These are phyloP conservation scores for Larimichthys crocea DNA, from an alignment of 2,113 vertebrate species.

Conservation along the genomic window DNA sequence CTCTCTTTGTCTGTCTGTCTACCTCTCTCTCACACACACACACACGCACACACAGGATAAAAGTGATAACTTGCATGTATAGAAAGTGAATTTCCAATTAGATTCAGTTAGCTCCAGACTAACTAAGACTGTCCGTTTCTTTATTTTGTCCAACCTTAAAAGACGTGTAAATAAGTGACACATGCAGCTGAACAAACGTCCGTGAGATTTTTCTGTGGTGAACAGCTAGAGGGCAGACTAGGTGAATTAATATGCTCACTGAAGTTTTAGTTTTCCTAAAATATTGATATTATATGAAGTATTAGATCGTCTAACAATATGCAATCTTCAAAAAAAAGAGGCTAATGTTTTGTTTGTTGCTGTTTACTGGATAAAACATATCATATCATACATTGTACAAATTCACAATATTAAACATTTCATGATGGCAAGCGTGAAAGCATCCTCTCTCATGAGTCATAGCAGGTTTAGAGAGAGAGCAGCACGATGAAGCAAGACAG, in stretches of 20 bases:
- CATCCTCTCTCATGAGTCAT: neutral
- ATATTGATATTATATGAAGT: neutral
- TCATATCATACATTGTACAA: neutral
- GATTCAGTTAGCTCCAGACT: too few species aligned
- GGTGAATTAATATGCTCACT: slow-evolving; percentile 54
- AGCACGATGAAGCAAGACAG: neutral
- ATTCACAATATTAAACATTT: slow-evolving; percentile 18
- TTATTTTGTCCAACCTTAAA: slow-evolving; percentile 1
- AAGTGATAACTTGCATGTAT: neutral
- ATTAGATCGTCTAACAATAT: neutral
- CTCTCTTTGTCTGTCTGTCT: too few species aligned
- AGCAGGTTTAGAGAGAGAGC: neutral
- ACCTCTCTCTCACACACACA: neutral
- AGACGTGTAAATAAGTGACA: neutral
- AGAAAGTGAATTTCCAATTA: neutral
- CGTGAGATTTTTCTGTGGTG: slow-evolving; percentile 21
- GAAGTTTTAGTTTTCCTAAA: slow-evolving; percentile 2
- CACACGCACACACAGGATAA: neutral
- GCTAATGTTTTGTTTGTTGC: neutral
- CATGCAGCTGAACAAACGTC: neutral
- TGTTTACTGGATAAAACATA: neutral
- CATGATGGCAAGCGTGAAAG: neutral
- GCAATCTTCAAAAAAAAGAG: neutral
- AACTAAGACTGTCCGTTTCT: neutral
- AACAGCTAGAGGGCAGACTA: slow-evolving; percentile 78